Evolutionary conservation across 2,888 invertebrate genomes (phyloP).

Genomic region (Drosophila rellima): DNA sequence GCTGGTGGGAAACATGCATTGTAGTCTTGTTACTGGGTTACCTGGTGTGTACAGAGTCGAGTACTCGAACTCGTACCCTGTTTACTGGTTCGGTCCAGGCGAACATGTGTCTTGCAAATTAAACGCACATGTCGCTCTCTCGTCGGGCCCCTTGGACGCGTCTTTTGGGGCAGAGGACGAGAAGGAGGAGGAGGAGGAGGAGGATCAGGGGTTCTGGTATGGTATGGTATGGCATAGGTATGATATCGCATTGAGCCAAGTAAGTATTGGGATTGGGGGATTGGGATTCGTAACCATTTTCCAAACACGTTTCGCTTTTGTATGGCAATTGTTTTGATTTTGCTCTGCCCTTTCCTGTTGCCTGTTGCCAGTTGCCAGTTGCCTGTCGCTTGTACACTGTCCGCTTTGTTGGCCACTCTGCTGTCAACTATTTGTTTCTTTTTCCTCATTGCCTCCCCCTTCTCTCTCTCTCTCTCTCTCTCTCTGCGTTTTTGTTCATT

Average conservation of each 20-base stretch:
- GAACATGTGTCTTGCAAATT: constrained; percentile 83
- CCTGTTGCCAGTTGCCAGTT: constrained; percentile 31
- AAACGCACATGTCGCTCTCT: constrained; percentile 81
- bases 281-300: constrained; percentile 33
- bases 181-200: neutral
- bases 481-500: constrained; percentile 63
- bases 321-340: constrained; percentile 67
- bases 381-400: constrained; percentile 38
- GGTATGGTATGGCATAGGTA: neutral
- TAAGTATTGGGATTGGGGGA: constrained; percentile 22
- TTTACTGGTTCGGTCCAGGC: constrained; percentile 30
- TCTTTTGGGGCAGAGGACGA: neutral
- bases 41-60: constrained; percentile 19
- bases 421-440: constrained; percentile 47
- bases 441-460: constrained; percentile 4
- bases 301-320: constrained; percentile 55
- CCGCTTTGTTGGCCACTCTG: constrained; percentile 61
- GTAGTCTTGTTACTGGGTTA: constrained; percentile 52
- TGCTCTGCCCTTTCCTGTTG: constrained; percentile 65
- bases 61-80: constrained; percentile 7
- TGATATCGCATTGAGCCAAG: constrained; percentile 2
- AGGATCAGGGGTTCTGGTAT: neutral
- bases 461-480: neutral
- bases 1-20: constrained; percentile 32
- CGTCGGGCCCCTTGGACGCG: constrained; percentile 24